Base-by-base conservation (phyloP, 2,888 invertebrate genomes). In the Abscondita cerata region DNA sequence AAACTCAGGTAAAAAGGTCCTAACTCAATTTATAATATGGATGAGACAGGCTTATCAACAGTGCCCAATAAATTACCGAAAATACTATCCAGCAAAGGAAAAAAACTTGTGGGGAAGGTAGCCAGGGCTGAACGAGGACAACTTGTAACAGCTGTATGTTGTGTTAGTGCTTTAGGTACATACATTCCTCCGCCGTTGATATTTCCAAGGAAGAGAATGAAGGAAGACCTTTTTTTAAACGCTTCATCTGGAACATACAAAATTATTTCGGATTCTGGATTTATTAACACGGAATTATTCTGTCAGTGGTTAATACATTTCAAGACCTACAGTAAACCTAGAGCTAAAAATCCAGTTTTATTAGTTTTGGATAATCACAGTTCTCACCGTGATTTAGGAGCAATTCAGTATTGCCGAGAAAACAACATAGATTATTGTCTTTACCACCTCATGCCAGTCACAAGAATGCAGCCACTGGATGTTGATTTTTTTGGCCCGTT, bases 51-150 rank as follows among this genome's bases (percentile, higher is more conserved):
- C 50, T 18, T 74, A n/a, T 59, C 40, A 33, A 73, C 71, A 25
- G 72, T 70, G 1, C 71, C 71, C 44, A 73, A 72, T 41, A 72
- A 70, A 65, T 41, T 64, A 8, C 68, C 71, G 11, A 70, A 71
- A 64, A 68, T 70, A 20, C 34, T 72, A 33, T 47, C 70, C 0
- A 52, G 53, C 15, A 71, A 67, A 66, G 72, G 71, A 12, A 73
- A 75, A 64, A 69, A 68, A 57, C 15, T 48, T 5, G 70, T 72
- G 5, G 58, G 62, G 19, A 72, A 71, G 66, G 63, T 70, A 38
- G 65, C 53, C n/a, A 52, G 58, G 38, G 71, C 65, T 54, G 69
- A 34, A 72, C 72, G 46, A 65, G 60, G 13, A 69, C 70, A 13
- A 69, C 66, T 36, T 64, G 65, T 50, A 36, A 36, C 36, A 36